Conservation (phyloP, 1,140 invertebrate species). For the Periplaneta americana region DNA sequence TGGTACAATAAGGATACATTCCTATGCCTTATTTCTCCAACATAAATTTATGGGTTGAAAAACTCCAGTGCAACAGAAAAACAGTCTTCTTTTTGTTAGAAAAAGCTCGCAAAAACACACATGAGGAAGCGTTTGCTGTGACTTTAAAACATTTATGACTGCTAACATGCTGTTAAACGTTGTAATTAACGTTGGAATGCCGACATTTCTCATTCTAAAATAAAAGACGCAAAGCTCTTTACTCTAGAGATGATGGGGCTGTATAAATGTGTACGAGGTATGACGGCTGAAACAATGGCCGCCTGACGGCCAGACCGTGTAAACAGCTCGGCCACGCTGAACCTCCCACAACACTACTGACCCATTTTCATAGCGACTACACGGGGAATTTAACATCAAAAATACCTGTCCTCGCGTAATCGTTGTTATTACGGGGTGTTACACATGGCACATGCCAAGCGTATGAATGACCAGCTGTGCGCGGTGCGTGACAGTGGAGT, state of each 20-base stretch:
- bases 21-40: too few relatives aligned
- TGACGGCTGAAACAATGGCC: background rate
- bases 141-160: too few relatives aligned
- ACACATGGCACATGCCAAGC: background rate
- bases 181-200: too few relatives aligned
- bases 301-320: background rate
- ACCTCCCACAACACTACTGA: background rate
- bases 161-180: too few relatives aligned
- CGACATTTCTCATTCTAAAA: too few relatives aligned
- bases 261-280: background rate
- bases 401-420: background rate
- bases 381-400: background rate
- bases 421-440: background rate
- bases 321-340: background rate
- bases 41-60: too few relatives aligned
- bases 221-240: too few relatives aligned
- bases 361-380: background rate
- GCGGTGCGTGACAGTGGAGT: background rate
- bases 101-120: too few relatives aligned
- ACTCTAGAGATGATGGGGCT: background rate
- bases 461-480: background rate
- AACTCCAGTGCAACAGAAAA: too few relatives aligned
- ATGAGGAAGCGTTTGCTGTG: too few relatives aligned
- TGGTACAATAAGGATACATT: too few relatives aligned
- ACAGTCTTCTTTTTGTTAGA: too few relatives aligned